Base-by-base conservation (phyloP, 2,888 invertebrate genomes). In the Thelaira solivaga region DNA sequence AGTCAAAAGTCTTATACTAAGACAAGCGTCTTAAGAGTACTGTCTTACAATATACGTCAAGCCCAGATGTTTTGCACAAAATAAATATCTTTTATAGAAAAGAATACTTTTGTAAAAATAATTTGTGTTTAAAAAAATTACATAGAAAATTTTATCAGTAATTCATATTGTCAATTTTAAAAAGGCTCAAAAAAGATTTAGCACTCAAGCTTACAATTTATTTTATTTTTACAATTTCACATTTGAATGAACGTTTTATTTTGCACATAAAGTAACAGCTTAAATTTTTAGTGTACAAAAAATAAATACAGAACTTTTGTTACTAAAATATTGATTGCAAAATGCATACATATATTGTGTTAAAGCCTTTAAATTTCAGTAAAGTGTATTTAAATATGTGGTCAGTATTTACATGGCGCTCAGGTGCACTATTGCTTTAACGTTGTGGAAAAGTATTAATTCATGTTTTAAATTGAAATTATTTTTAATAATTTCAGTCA, bases 281-380 rank as follows among this genome's bases (percentile, higher is more conserved):
- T 6, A 16, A 13, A 13, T 5, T 39, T 39, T 39, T 39, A 16
- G 5, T 43, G 2, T 1, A 43, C 8, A 8, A 31, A 31, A 31
- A 31, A 31, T 31, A 31, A 8, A 31, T 3, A 31, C 6, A 31
- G 31, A 31, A 10, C 24, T 18, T n/a, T 51, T 18, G 16, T 29
- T 18, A 16, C 16, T 24, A 36, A n/a, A 47, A 62, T 47, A 62
- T 62, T 62, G 24, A 62, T 36, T 62, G 18, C 20, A 8, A 39
- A 26, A 39, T 29, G 18, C 20, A 5, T 49, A 26, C 20, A 49
- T 51, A 29, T 39, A n/a, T n/a, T n/a, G n/a, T n/a, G n/a, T n/a
- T n/a, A 4, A 49, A 39, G 36, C 26, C 49, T 47, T 47, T 62
- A 5, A 62, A 47, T 47, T 62, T 31, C n/a, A 47, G 41, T 8